Base-by-base conservation (phyloP, 2,797 vertebrate genomes). In the Girardinus metallicus region DNA sequence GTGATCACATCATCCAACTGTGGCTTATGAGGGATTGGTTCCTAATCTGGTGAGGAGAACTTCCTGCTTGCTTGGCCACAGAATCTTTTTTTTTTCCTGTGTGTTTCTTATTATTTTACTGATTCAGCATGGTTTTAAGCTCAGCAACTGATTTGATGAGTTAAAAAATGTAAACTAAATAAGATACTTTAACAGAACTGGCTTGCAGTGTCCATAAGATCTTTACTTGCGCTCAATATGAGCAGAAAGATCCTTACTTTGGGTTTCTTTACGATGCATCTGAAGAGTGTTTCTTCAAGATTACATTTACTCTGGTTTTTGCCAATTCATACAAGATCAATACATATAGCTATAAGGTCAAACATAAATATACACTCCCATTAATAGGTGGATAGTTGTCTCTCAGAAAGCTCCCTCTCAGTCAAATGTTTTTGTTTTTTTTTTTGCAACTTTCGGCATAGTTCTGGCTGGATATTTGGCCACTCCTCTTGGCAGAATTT, bases 1-100 rank as follows among this genome's bases (percentile, higher is more conserved):
- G 88, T n/a, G 82, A 92, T 93, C 92, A 91, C 91, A 90, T 93
- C 90, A 94, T 87, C 62, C 85, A 80, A 85, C 82, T 80, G 80
- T 86, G 91, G 91, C 53, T 92, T 91, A 89, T 81, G 79, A 84
- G 72, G 88, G 89, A 93, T 88, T 88, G 92, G 91, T 88, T 91
- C 81, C 77, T 89, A 92, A 93, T 93, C 92, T 87, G 87, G 68
- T 79, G 81, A 57, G 77, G 82, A 88, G 83, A 86, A 92, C 88
- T 86, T 93, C 85, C 90, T 81, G 87, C 83, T 84, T 85, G 84
- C 39, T 80, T 43, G 64, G 78, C 83, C 85, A 74, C 71, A 81
- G 73, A 53, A 47, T 26, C 76, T 78, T 73, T 44, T 80, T 80
- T 72, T 68, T 55, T 34, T 60, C 62, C 7, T 68, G 51, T 75